Evolutionary conservation across 2,888 invertebrate species (phyloP).

Genomic region (Lochmaea capreae): DNA sequence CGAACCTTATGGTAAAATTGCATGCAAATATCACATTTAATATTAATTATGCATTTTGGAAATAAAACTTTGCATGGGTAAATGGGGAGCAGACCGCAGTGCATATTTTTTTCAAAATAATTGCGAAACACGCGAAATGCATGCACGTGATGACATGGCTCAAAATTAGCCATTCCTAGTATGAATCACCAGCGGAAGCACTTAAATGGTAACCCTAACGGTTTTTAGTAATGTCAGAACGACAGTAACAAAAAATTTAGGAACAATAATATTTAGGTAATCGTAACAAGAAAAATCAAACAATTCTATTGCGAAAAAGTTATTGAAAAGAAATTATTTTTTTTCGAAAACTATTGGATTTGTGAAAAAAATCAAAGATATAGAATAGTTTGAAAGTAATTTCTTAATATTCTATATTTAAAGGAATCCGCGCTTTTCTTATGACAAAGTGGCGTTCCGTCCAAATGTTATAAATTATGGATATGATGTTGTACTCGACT

Average conservation of each 20-base stretch:
- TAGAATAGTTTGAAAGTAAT: too few relatives aligned
- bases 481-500: too few relatives aligned
- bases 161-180: conserved; percentile 19
- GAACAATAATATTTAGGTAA: neutral
- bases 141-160: conserved; percentile 36
- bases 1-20: conserved; percentile 26
- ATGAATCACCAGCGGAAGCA: conserved; percentile 27
- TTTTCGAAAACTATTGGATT: too few relatives aligned
- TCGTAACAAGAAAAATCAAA: too few relatives aligned
- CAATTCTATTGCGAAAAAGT: neutral
- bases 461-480: too few relatives aligned
- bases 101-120: conserved; percentile 31
- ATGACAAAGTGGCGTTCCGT: too few relatives aligned
- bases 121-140: conserved; percentile 34
- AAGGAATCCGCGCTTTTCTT: too few relatives aligned
- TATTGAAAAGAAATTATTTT: too few relatives aligned
- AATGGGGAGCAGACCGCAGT: conserved; percentile 17
- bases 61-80: conserved; percentile 22
- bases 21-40: conserved; percentile 26
- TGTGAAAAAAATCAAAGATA: too few relatives aligned
- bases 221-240: neutral
- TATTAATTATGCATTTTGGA: conserved; percentile 36
- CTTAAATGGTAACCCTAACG: conserved; percentile 18
- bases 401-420: too few relatives aligned
- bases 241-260: neutral